Percentiles rank a stretch among this genome's conserved stretches.
Evolutionary conservation across 1,140 invertebrate species (phyloP).

Genomic region (Diplogasteroides magnus): DNA sequence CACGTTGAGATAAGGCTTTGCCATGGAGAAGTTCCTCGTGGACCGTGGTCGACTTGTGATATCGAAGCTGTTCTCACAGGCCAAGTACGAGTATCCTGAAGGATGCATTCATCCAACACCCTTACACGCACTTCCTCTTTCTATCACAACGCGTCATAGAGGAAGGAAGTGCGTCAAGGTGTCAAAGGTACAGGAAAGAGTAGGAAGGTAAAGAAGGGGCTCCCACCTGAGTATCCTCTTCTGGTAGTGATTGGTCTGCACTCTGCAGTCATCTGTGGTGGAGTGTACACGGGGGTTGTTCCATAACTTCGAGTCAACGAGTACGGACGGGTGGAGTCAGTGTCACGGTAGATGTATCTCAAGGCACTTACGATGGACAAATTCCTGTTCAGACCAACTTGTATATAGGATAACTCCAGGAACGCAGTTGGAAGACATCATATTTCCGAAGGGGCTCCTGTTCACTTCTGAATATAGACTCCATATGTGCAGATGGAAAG

Average conservation of each 20-base stretch:
- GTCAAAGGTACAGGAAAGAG: conserved; percentile 10
- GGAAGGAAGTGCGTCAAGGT: too few species aligned
- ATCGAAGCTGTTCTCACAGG: conserved; percentile 25
- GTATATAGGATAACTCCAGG: conserved; percentile 39
- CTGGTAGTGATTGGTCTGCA: conserved; percentile 30
- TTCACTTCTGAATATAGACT: conserved; percentile 9
- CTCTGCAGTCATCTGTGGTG: conserved; percentile 32
- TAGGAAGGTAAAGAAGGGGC: neutral
- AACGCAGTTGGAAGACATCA: conserved; percentile 33
- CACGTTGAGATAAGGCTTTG: neutral
- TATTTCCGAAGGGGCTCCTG: conserved; percentile 29
- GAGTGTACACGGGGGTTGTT: conserved; percentile 32
- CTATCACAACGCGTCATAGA: too few species aligned
- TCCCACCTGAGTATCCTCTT: conserved; percentile 8
- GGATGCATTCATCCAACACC: neutral
- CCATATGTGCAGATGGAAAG: neutral
- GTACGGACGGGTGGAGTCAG: conserved; percentile 27
- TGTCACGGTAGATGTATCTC: conserved; percentile 33
- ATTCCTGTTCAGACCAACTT: conserved; percentile 18
- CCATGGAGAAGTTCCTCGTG: neutral
- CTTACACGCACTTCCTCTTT: neutral
- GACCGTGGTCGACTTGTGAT: neutral
- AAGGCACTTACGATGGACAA: neutral
- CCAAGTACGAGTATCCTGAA: conserved; percentile 33
- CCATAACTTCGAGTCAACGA: conserved; percentile 24